Evolutionary conservation across 2,888 invertebrate genomes (phyloP), one percentile per base, ranked within the genome.

Genomic region (Cheilosia vernalis): DNA sequence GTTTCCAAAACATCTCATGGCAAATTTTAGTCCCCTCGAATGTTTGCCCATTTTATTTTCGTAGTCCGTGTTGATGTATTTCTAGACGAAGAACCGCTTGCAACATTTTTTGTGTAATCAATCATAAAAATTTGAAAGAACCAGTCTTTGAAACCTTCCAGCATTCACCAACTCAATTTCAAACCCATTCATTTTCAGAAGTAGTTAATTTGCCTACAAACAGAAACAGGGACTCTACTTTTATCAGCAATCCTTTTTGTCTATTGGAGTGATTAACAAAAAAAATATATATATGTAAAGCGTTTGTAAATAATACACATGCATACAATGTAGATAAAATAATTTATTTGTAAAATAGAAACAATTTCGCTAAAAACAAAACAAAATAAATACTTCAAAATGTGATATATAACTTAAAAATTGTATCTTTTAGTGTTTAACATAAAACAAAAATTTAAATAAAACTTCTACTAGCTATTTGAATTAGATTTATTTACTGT

Each of bases 401-500:
- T 30, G 76, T 76, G 76, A 76, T 76, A 76, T 56, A 66, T 66
- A 42, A 66, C 40, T 33, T 64, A 55, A 17, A 51, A 66, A 77
- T 64, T 47, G 24, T 42, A 66, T 73, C 51, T 51, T 21, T 47
- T 42, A 67, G 40, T 60, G 24, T 58, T 56, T n/a, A 61, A 44
- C 51, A 19, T 42, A 58, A 24, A 63, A 42, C 13, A 37, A 64
- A 13, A 55, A 44, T 40, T 19, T 15, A 47, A 56, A 60, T 42
- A 56, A 7, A 44, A 67, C 66, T 67, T 60, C 76, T 67, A 53
- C 76, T 76, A 76, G 66, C 76, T 66, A 76, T 51, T 76, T 58
- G 58, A 76, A 66, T 21, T 58, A 66, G 76, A 66, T 66, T 66
- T 66, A 58, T 13, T 19, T 19, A 67, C 21, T 13, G 1, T 60